phyloP scores from a whole-genome alignment of 2,797 vertebrate species.

The Pampus argenteus region DNA sequence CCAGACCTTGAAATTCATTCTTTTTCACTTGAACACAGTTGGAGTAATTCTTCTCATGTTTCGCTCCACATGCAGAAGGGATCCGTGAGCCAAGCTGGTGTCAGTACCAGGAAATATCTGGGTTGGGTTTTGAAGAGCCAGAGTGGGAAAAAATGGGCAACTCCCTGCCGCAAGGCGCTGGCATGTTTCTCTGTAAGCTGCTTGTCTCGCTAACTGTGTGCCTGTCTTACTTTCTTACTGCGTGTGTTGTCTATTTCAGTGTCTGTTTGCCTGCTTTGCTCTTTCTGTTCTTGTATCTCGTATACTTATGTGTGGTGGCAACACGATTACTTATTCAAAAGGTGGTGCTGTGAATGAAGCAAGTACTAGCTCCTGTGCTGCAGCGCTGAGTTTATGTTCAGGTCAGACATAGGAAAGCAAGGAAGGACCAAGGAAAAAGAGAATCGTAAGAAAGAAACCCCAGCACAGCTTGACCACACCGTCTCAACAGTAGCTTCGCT shows the following conservation, averaged over 20 bases:
- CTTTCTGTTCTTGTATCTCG: background rate
- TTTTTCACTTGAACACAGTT: conserved; percentile 57
- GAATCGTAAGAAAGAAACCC: background rate
- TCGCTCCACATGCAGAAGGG: conserved; percentile 42
- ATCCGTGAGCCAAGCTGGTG: conserved; percentile 67
- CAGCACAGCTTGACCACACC: conserved; percentile 40
- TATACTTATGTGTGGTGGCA: background rate
- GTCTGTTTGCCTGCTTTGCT: conserved; percentile 20
- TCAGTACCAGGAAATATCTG: conserved; percentile 81
- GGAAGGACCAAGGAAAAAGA: conserved; percentile 7
- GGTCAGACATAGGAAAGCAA: background rate
- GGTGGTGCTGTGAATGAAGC: background rate
- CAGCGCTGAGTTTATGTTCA: too few relatives aligned
- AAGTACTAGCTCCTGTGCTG: background rate
- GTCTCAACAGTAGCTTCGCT: conserved; percentile 42
- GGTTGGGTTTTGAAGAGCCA: conserved; percentile 67
- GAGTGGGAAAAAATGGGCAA: conserved; percentile 67
- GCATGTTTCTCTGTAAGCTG: conserved; percentile 40
- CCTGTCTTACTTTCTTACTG: conserved; percentile 34
- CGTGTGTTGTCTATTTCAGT: conserved; percentile 22
- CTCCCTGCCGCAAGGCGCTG: conserved; percentile 65
- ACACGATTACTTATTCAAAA: background rate
- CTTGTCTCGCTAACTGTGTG: conserved; percentile 32
- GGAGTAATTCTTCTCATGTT: conserved; percentile 67
- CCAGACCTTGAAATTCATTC: conserved; percentile 62